phyloP scores from a whole-genome alignment of 2,797 vertebrate genomes.

The Bryconaethiops microstoma region DNA sequence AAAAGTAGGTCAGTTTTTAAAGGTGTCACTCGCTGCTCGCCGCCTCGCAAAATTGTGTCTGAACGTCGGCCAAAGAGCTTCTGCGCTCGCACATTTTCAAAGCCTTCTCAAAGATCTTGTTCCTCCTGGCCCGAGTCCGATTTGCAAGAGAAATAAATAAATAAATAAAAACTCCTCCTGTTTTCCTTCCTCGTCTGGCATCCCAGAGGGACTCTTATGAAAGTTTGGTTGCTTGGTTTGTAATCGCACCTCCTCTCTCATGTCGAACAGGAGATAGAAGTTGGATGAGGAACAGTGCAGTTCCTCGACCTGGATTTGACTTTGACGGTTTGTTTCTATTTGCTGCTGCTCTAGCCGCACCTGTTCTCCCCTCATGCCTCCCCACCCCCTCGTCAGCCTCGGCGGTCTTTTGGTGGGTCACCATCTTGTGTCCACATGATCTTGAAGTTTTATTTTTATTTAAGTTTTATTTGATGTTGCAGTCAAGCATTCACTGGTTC shows the following conservation, averaged over 20 bases:
- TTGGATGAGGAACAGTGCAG: too few relatives aligned
- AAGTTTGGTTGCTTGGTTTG: slow-evolving; percentile 16
- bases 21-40: slow-evolving; percentile 21
- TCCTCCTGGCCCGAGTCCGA: not conserved
- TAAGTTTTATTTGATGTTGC: too few relatives aligned
- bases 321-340: not conserved
- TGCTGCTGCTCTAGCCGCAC: not conserved
- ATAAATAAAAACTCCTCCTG: slow-evolving; percentile 13
- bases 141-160: slow-evolving; percentile 5
- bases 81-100: slow-evolving; percentile 8
- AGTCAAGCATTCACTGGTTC: too few relatives aligned
- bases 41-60: not conserved
- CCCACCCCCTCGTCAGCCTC: not conserved
- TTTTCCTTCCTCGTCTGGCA: slow-evolving; percentile 10
- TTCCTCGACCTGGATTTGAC: slow-evolving; percentile 9
- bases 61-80: slow-evolving; percentile 23
- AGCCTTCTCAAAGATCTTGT: slow-evolving; percentile 3
- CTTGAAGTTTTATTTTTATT: too few relatives aligned
- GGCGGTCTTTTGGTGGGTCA: too few relatives aligned
- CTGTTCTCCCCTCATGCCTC: not conserved
- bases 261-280: slow-evolving; percentile 3
- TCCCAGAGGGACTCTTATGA: slow-evolving; percentile 28
- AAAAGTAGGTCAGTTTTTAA: slow-evolving; percentile 48
- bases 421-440: too few relatives aligned
- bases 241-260: slow-evolving; percentile 10